phyloP scores from a whole-genome alignment of 2,113 vertebrate genomes.

The Onychostoma macrolepis region DNA sequence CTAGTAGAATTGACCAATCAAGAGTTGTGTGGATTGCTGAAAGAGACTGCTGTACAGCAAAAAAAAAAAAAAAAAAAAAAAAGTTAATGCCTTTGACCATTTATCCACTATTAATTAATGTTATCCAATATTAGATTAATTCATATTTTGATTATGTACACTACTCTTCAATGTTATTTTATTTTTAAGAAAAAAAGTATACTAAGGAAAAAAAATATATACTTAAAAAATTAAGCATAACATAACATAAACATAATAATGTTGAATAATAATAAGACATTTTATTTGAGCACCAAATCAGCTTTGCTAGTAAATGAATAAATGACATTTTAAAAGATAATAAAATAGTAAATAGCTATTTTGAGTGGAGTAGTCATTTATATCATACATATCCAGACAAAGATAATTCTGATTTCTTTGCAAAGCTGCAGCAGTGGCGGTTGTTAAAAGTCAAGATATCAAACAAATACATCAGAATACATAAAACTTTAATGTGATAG shows the following conservation, averaged over 20 bases:
- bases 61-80: not conserved
- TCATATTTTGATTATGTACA: not conserved
- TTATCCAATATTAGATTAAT: not conserved
- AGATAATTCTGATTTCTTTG: not conserved
- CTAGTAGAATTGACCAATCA: not conserved
- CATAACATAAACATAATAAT: too few relatives aligned
- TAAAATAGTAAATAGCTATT: not conserved
- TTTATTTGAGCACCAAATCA: not conserved
- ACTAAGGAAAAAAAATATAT: too few relatives aligned
- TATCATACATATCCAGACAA: not conserved
- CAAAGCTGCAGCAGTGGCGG: not conserved
- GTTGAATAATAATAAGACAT: too few relatives aligned
- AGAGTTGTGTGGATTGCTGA: not conserved
- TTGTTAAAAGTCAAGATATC: not conserved
- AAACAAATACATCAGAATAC: not conserved
- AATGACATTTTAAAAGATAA: not conserved
- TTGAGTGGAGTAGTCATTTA: not conserved
- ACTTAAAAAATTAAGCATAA: not conserved
- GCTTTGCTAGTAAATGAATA: not conserved
- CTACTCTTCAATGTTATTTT: too few relatives aligned
- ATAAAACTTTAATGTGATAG: not conserved
- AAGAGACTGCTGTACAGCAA: not conserved
- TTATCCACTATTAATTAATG: too few relatives aligned
- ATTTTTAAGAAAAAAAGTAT: too few relatives aligned
- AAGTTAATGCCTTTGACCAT: not conserved